phyloP scores from a whole-genome alignment of 2,888 invertebrate genomes.

The Gandaritis pyraliata region DNA sequence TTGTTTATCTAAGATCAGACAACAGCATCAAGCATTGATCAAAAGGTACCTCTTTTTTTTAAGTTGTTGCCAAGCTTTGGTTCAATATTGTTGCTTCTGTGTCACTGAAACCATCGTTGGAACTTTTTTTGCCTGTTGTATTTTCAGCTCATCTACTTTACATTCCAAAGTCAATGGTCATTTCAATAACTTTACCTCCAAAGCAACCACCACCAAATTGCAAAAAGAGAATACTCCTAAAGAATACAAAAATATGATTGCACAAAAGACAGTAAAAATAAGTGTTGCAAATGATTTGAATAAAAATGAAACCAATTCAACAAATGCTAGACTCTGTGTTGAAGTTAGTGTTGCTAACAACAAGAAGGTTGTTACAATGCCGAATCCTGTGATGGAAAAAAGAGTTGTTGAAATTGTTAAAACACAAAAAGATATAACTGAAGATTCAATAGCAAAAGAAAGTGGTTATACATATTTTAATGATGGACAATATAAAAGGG shows the following conservation, averaged over 20 bases:
- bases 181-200: constrained; percentile 47
- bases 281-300: constrained; percentile 59
- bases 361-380: constrained; percentile 64
- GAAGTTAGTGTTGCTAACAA: constrained; percentile 63
- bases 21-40: constrained; percentile 72
- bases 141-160: constrained; percentile 67
- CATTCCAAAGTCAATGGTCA: constrained; percentile 64
- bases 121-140: constrained; percentile 39
- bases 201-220: constrained; percentile 51
- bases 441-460: constrained; percentile 14
- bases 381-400: constrained; percentile 41
- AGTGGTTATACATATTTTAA: constrained; percentile 28
- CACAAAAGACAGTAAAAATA: constrained; percentile 61
- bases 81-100: constrained; percentile 19
- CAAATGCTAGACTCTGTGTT: constrained; percentile 57
- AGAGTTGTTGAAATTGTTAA: constrained; percentile 29
- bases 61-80: neutral
- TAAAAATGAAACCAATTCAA: constrained; percentile 44
- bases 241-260: constrained; percentile 52
- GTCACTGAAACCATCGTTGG: constrained; percentile 37
- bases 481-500: constrained; percentile 34
- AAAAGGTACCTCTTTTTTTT: constrained; percentile 69
- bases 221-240: constrained; percentile 75
- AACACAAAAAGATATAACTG: constrained; percentile 16
- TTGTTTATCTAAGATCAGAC: constrained; percentile 67